Evolutionary conservation across 2,888 invertebrate genomes (phyloP).

Genomic region (Elysia crispata): DNA sequence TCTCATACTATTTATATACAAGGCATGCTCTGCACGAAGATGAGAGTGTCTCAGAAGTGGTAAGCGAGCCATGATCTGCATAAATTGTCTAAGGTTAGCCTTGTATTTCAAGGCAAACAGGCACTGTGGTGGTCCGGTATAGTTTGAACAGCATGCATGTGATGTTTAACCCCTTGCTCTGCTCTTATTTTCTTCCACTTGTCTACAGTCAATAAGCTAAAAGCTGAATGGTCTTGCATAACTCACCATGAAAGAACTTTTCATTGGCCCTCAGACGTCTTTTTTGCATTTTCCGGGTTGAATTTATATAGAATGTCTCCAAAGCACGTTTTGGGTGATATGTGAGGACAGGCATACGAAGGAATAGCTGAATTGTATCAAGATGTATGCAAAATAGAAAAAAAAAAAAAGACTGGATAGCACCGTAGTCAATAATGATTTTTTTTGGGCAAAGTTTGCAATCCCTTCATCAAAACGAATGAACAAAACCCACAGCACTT

Average conservation of each 20-base stretch:
- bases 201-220: too few species aligned
- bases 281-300: constrained; percentile 51
- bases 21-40: constrained; percentile 32
- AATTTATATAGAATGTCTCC: constrained; percentile 50
- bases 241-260: neutral
- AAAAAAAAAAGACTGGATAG: too few species aligned
- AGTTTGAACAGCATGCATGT: too few species aligned
- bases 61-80: constrained; percentile 35
- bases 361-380: constrained; percentile 39
- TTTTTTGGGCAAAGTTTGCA: constrained; percentile 28
- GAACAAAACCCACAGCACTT: too few species aligned
- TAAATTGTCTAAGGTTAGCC: too few species aligned
- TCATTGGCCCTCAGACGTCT: constrained; percentile 43
- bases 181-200: too few species aligned
- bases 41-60: constrained; percentile 36
- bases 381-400: too few species aligned
- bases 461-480: constrained; percentile 41
- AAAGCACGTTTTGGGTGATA: constrained; percentile 46
- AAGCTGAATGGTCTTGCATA: too few species aligned
- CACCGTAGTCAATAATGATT: too few species aligned
- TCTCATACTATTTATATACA: constrained; percentile 46
- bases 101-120: too few species aligned
- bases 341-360: constrained; percentile 46
- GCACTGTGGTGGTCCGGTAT: too few species aligned
- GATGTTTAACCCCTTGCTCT: too few species aligned